These are phyloP conservation scores for Gasterosteus nipponicus DNA, from an alignment of 2,113 vertebrate species.

Conservation along the genomic window DNA sequence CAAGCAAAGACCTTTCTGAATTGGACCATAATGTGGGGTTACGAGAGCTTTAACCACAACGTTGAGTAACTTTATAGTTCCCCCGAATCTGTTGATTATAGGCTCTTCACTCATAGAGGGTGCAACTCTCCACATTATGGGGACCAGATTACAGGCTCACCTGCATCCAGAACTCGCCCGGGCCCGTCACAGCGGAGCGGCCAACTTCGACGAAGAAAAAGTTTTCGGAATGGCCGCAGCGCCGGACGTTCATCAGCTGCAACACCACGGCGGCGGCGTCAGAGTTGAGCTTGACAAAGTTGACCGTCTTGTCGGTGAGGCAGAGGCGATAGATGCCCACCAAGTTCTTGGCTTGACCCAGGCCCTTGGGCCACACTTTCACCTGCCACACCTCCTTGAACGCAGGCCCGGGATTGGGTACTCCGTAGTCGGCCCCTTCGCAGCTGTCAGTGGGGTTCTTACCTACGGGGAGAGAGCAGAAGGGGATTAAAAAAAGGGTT, in stretches of 20 bases:
- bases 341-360: constrained; percentile 84
- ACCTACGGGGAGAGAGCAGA: constrained; percentile 60
- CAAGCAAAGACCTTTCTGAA: not conserved
- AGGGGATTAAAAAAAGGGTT: constrained; percentile 23
- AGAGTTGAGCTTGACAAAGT: constrained; percentile 84
- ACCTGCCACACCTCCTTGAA: constrained; percentile 90
- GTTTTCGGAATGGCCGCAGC: constrained; percentile 86
- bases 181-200: constrained; percentile 83
- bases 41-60: not conserved
- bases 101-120: constrained; percentile 1
- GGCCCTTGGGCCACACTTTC: constrained; percentile 86
- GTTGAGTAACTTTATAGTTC: not conserved
- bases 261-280: constrained; percentile 84
- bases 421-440: constrained; percentile 73
- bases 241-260: constrained; percentile 86
- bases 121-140: constrained; percentile 23
- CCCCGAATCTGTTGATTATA: constrained; percentile 30
- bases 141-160: constrained; percentile 59
- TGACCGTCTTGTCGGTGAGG: constrained; percentile 84
- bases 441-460: constrained; percentile 73
- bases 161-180: constrained; percentile 89
- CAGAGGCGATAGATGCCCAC: constrained; percentile 86
- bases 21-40: constrained; percentile 18
- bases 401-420: constrained; percentile 77
- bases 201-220: constrained; percentile 89